Evolutionary conservation across 2,888 invertebrate species (phyloP), one percentile per base, ranked within the genome.

Genomic region (Drosophila atripex): DNA sequence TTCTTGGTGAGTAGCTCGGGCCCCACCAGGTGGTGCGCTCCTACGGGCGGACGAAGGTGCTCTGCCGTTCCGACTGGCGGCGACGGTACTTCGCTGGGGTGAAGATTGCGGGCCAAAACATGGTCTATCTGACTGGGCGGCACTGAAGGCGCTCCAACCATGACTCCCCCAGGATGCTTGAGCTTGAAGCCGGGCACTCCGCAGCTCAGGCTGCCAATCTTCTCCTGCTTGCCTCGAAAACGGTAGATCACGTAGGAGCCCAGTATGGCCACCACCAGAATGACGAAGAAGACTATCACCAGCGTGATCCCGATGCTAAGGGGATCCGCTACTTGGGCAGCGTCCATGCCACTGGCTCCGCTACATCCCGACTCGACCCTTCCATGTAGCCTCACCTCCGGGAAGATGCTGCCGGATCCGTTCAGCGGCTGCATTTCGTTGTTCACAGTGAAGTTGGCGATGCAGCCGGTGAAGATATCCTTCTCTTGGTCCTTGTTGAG

Each of bases 161-260:
- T 6, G 1, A 57, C 58, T 1, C 58, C 68, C 2, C 64, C 64
- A 1, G 96, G 92, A 90, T 95, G 96, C 85, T 96, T 96, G n/a
- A 94, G 93, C 82, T 95, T 95, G n/a, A 95, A 93, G 6, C 95
- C 94, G n/a, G 94, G 93, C 0, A 93, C 93, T 88, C 95, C 94
- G 61, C 93, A 94, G 66, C 93, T 94, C 0, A 94, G 93, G 23
- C 93, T 93, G 11, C 95, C 95, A 12, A 94, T 94, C 89, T 97
- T 97, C 90, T 97, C 97, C 90, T 95, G 96, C 90, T 97, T 96
- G 56, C 96, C 95, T 16, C 98, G 94, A 71, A 97, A 93, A 45
- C 97, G 94, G 91, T 98, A 98, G 41, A 98, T 96, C n/a, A 98
- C 94, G 88, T 98, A 98, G 50, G 97, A 97, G 18, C 96, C 96